Conservation (phyloP, 2,888 invertebrate species). For the Chesias legatella region DNA sequence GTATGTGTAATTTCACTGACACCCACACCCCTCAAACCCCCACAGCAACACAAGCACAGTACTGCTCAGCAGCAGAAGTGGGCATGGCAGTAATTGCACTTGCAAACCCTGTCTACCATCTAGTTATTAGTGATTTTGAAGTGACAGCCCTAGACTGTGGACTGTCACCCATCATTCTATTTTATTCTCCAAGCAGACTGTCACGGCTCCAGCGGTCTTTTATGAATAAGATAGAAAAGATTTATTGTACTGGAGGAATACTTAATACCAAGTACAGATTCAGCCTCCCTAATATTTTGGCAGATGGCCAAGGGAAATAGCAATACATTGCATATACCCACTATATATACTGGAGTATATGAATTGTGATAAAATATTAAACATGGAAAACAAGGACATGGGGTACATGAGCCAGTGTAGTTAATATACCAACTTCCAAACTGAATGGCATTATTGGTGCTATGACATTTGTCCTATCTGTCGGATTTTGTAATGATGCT, state of each 20-base stretch:
- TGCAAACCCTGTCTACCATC: no score
- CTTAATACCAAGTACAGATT: slow-evolving; percentile 57
- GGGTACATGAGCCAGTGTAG: no score
- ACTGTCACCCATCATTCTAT: slow-evolving; percentile 23
- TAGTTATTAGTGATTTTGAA: not conserved
- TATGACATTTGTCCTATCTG: no score
- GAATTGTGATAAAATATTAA: slow-evolving; percentile 14
- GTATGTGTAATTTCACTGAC: no score
- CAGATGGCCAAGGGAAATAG: slow-evolving; percentile 57
- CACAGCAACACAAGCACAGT: no score
- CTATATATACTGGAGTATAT: slow-evolving; percentile 30
- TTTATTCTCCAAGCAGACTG: slow-evolving; percentile 34
- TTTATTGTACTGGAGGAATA: slow-evolving; percentile 66
- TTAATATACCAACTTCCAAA: no score
- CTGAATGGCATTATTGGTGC: no score
- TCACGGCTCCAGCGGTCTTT: slow-evolving; percentile 34
- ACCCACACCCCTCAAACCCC: no score
- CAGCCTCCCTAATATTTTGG: slow-evolving; percentile 59
- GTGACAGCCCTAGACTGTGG: slow-evolving; percentile 17
- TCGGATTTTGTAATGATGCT: no score
- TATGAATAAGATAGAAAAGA: slow-evolving; percentile 64
- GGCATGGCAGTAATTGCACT: no score
- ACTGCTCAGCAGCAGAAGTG: no score
- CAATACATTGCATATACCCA: slow-evolving; percentile 54
- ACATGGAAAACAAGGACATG: not conserved